Evolutionary conservation across 2,888 invertebrate species (phyloP).

Genomic region (Gerris lacustris): DNA sequence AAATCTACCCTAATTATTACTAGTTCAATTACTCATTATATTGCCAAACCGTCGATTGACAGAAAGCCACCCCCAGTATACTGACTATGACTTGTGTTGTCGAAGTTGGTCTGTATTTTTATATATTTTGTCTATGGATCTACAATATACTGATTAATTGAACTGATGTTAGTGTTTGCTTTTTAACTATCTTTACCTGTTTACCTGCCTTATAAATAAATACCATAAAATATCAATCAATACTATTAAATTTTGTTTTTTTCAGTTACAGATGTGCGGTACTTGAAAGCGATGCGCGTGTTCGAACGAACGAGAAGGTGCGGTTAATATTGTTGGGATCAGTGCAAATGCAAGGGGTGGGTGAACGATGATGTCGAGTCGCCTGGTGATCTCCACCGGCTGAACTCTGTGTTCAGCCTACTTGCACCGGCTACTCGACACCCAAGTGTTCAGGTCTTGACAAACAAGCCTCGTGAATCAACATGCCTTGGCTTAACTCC

Average conservation of each 20-base stretch:
- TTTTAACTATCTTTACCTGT: too few species aligned
- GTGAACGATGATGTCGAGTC: too few species aligned
- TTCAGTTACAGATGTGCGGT: background rate
- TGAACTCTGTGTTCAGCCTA: background rate
- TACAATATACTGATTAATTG: too few species aligned
- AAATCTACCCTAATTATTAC: too few species aligned
- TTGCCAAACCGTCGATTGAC: too few species aligned
- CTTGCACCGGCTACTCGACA: background rate
- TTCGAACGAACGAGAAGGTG: background rate
- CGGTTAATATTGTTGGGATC: background rate
- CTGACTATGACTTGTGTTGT: too few species aligned
- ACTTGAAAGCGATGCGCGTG: background rate
- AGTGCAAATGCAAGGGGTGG: background rate
- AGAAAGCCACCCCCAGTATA: too few species aligned
- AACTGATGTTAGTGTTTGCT: too few species aligned
- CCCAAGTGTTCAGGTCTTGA: background rate
- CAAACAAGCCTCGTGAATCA: background rate
- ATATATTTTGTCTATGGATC: too few species aligned
- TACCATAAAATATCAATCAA: background rate
- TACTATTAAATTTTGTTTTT: background rate
- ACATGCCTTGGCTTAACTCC: conserved; percentile 29
- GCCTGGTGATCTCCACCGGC: background rate
- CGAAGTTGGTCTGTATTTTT: too few species aligned
- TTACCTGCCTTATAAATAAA: too few species aligned
- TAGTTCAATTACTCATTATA: too few species aligned